These are phyloP conservation scores for Scaptomyza montana DNA, from an alignment of 1,140 invertebrate genomes.

Conservation along the genomic window DNA sequence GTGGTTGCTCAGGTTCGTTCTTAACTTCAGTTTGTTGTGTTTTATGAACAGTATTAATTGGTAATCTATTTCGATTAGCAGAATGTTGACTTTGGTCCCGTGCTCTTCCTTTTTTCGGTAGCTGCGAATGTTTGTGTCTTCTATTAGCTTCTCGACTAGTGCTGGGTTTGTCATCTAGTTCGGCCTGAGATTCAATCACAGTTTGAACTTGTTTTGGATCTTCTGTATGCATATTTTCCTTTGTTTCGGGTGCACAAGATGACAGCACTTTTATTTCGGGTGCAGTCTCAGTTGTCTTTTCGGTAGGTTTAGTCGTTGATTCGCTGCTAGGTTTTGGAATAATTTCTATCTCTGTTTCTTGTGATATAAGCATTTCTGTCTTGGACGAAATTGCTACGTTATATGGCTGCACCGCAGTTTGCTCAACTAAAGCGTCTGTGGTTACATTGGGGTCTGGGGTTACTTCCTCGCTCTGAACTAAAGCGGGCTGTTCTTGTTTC, in stretches of 20 bases:
- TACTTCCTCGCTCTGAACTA: not conserved
- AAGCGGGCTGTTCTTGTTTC: not conserved
- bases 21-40: not conserved
- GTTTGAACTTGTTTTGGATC: not conserved
- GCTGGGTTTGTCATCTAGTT: slow-evolving; percentile 49
- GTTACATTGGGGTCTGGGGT: too few relatives aligned
- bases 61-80: slow-evolving; percentile 24
- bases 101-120: slow-evolving; percentile 34
- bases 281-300: not conserved
- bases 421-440: not conserved
- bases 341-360: not conserved
- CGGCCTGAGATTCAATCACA: not conserved
- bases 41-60: not conserved
- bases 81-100: slow-evolving; percentile 64
- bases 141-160: slow-evolving; percentile 49
- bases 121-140: slow-evolving; percentile 48
- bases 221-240: not conserved
- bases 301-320: not conserved
- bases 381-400: too few relatives aligned
- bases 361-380: too few relatives aligned
- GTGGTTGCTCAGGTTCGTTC: not conserved
- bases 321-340: not conserved
- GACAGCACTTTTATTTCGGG: not conserved
- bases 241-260: not conserved
- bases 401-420: not conserved